Evolutionary conservation across 1,140 invertebrate genomes (phyloP), one percentile per base, ranked within the genome.

Genomic region (Danaus plexippus): DNA sequence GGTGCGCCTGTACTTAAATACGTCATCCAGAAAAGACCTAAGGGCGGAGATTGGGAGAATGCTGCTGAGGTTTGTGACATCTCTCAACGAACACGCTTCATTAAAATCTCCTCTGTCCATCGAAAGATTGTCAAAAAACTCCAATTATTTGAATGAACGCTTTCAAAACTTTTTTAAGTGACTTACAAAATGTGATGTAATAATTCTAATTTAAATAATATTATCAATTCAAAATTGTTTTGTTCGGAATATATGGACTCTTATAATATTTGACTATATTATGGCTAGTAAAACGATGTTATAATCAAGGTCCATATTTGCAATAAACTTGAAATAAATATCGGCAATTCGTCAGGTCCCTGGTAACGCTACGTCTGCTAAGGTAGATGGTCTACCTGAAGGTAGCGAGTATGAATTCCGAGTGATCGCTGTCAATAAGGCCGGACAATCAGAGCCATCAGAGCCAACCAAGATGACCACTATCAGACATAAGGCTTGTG

Each of bases 1-100:
- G 98, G 98, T 15, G 93, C 97, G 18, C 95, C 96, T 8, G 95
- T 99, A 71, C 94, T 95, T 69, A 97, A 98, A 87, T 99, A 98
- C 80, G 94, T 99, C 49, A 96, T 99, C 70, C 97, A 99, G 88
- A 99, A 98, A 90, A 96, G 97, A 82, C 77, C 81, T 32, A 87
- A 88, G 63, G 87, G 85, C 40, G 85, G 75, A 9, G 84, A 88
- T 48, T 88, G 87, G 87, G 87, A 88, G 68, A 87, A 84, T 53
- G 87, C 87, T 55, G 75, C 66, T 48, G 87, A 88, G 77, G 87
- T 88, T 32, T 32, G 22, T 32, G 22, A 6, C 22, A 32, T 32
- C 5, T 32, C 22, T 8, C 7, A 4, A 32, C 22, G 22, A 15
- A 15, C 15, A 15, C 3, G 3, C 5, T 32, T 32, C 5, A 32